Percentiles rank a stretch among this genome's conserved stretches.
Conservation (phyloP, 1,140 invertebrate genomes). For the Mesaphorura yosii region DNA sequence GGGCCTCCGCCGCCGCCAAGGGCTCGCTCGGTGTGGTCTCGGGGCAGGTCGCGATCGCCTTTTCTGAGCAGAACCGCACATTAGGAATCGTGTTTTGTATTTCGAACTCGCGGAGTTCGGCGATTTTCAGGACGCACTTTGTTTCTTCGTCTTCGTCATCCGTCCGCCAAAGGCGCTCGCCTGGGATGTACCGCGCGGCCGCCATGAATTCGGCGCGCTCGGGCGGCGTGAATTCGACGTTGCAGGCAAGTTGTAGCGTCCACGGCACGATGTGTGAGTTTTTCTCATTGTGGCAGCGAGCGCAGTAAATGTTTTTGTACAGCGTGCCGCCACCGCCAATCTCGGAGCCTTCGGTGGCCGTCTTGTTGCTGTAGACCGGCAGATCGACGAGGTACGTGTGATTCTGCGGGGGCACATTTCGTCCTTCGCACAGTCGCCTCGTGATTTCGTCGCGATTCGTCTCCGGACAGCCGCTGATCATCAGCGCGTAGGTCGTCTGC, state of each 20-base stretch:
- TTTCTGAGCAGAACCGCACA: slow-evolving; percentile 16
- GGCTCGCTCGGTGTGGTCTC: too few relatives aligned
- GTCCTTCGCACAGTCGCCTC: slow-evolving; percentile 11
- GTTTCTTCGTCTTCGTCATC: background rate
- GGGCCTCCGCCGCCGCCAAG: background rate
- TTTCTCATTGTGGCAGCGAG: slow-evolving; percentile 31
- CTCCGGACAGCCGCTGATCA: slow-evolving; percentile 21
- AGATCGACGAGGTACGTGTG: slow-evolving; percentile 20
- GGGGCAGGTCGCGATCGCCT: slow-evolving; percentile 8
- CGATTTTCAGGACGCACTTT: background rate
- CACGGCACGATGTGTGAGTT: background rate
- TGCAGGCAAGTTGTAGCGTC: slow-evolving; percentile 13
- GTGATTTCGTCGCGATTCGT: background rate
- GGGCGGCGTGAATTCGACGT: background rate
- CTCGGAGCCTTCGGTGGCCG: too few relatives aligned
- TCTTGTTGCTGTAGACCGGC: slow-evolving; percentile 16
- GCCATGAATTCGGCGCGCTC: slow-evolving; percentile 7
- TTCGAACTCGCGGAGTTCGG: background rate
- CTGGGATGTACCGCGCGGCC: slow-evolving; percentile 2
- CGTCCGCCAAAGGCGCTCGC: slow-evolving; percentile 1
- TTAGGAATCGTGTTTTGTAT: slow-evolving; percentile 4
- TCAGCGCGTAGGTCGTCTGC: slow-evolving; percentile 9
- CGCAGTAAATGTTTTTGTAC: slow-evolving; percentile 35
- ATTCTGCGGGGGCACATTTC: background rate
- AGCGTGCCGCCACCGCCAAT: too few relatives aligned